Conservation (phyloP, 1,140 invertebrate genomes). For the Stegodyphus mimosarum region DNA sequence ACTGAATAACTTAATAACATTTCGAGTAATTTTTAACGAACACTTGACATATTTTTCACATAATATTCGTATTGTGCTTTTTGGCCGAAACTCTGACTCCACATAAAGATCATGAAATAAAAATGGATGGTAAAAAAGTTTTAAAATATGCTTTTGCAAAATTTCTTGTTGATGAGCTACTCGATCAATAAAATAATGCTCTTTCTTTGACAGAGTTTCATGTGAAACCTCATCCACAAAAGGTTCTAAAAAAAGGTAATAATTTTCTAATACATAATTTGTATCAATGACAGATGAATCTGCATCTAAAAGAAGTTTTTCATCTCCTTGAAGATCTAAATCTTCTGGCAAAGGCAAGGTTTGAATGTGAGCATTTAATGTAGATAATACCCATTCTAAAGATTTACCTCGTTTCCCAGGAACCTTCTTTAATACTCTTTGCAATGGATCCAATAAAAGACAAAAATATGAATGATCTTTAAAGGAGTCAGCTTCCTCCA, state of each 20-base stretch:
- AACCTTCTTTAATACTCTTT: conserved; percentile 5
- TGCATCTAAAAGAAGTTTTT: conserved; percentile 33
- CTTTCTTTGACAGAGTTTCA: background rate
- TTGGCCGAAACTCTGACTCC: background rate
- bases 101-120: conserved; percentile 40
- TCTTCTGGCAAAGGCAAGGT: conserved; percentile 27
- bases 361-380: conserved; percentile 44
- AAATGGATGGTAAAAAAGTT: conserved; percentile 28
- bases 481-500: conserved; percentile 50
- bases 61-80: conserved; percentile 10
- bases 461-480: conserved; percentile 39
- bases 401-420: conserved; percentile 39
- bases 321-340: conserved; percentile 32
- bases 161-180: conserved; percentile 19
- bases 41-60: conserved; percentile 9
- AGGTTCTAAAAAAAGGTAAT: conserved; percentile 19
- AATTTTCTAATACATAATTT: conserved; percentile 17
- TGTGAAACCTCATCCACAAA: conserved; percentile 46
- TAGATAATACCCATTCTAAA: conserved; percentile 34
- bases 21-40: conserved; percentile 15
- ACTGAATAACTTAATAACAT: conserved; percentile 43
- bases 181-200: background rate
- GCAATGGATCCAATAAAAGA: conserved; percentile 26
- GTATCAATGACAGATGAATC: conserved; percentile 25
- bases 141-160: conserved; percentile 26